phyloP scores from a whole-genome alignment of 1,140 invertebrate species.

The Drosophila nigrodunni region DNA sequence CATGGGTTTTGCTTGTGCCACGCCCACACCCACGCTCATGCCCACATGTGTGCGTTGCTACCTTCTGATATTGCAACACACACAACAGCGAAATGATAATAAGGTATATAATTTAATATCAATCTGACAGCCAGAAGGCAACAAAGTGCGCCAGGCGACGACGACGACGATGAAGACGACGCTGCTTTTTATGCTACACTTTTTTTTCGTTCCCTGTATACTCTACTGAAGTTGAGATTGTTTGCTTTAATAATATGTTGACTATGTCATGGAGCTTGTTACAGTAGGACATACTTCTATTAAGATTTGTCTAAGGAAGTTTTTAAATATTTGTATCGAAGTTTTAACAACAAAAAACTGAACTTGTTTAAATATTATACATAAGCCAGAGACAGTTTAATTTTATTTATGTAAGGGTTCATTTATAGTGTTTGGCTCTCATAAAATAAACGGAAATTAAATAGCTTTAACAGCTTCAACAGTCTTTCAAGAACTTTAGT shows the following conservation, averaged over 20 bases:
- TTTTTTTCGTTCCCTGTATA: conserved; percentile 43
- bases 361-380: too few species aligned
- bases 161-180: conserved; percentile 38
- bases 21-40: conserved; percentile 35
- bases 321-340: too few species aligned
- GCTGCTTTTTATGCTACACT: conserved; percentile 61
- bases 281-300: neutral
- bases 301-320: too few species aligned
- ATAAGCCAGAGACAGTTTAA: too few species aligned
- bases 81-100: conserved; percentile 71
- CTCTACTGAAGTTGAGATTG: conserved; percentile 31
- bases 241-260: conserved; percentile 1
- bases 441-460: too few species aligned
- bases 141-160: conserved; percentile 68
- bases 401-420: too few species aligned
- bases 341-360: too few species aligned
- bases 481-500: neutral
- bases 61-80: conserved; percentile 40
- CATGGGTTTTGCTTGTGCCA: conserved; percentile 66
- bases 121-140: conserved; percentile 83
- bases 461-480: neutral
- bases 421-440: too few species aligned
- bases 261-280: neutral
- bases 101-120: conserved; percentile 83
- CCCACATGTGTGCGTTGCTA: conserved; percentile 22